A percentile compares a stretch with the other conserved stretches of the same genome.
Evolutionary conservation across 2,797 vertebrate genomes (phyloP).

Genomic region (Nannoperca australis): DNA sequence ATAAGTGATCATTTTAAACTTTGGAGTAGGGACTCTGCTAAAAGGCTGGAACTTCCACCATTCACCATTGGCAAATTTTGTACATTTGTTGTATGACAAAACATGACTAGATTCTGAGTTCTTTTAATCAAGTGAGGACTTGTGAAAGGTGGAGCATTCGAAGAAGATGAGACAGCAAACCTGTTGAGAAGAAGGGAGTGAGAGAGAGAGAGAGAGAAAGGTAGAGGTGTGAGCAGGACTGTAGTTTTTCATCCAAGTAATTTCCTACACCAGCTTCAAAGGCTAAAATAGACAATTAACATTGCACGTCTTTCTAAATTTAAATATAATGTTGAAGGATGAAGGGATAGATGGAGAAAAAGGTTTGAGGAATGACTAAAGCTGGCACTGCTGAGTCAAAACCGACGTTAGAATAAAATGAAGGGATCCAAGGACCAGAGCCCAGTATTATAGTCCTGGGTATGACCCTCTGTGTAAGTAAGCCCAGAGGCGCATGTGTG

Average conservation of each 20-base stretch:
- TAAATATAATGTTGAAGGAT: background rate
- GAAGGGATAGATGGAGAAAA: background rate
- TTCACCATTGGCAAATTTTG: background rate
- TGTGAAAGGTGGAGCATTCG: background rate
- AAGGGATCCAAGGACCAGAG: background rate
- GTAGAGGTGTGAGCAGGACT: background rate
- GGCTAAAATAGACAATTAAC: background rate
- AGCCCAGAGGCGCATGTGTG: background rate
- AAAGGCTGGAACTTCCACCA: background rate
- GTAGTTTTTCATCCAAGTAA: background rate
- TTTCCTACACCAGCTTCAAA: background rate
- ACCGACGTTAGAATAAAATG: background rate
- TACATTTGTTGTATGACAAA: background rate
- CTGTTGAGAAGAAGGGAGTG: background rate
- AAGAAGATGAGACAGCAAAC: background rate
- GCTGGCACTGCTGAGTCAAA: background rate
- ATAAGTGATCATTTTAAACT: background rate
- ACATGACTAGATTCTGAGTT: background rate
- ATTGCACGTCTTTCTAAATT: background rate
- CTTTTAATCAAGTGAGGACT: background rate
- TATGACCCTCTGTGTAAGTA: constrained; percentile 8
- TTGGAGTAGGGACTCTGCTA: background rate
- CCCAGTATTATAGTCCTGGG: background rate
- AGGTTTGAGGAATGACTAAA: background rate
- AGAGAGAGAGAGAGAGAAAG: background rate